Evolutionary conservation across 2,113 vertebrate genomes (phyloP), one percentile per base, ranked within the genome.

Genomic region (Scortum barcoo): DNA sequence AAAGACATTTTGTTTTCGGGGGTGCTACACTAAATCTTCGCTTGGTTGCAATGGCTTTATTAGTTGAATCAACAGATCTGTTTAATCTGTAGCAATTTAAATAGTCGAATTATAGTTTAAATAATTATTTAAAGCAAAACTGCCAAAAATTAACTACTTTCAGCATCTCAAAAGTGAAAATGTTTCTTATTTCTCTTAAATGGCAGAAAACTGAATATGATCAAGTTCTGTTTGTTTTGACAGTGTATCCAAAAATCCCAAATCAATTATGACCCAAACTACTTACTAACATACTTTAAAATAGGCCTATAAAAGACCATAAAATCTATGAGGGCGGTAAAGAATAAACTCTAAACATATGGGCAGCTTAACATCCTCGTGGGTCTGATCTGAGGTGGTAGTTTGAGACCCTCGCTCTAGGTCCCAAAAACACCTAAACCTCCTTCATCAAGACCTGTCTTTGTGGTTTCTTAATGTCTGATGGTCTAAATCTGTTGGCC

Each of bases 401-500:
- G 19, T 62, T 50, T 77, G 76, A 78, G 70, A 72, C 79, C 60
- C 70, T 38, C 50, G 58, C n/a, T 57, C 67, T 42, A 40, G 38
- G 2, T 44, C 40, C 28, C 30, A 33, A n/a, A 70, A 79, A 57
- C 65, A 57, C 51, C 51, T 61, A 13, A n/a, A 28, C 22, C 1
- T 26, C 44, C 58, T 78, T 30, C 4, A 50, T 38, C 28, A 40
- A 40, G 26, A 54, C 22, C 6, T 7, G 24, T 51, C 57, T 14
- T 9, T 5, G 28, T 30, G 66, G 17, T 63, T 54, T 68, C 48
- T 63, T 17, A 24, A 51, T 9, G 28, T 60, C 30, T 75, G 66
- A 68, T 7, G 28, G 61, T 63, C 46, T 16, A 54, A 57, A 42
- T 62, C 46, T 60, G 50, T 80, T 16, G 1, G 38, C 33, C 70